These are phyloP conservation scores for Macrophya annulata DNA, from an alignment of 2,888 invertebrate genomes.

Conservation along the genomic window DNA sequence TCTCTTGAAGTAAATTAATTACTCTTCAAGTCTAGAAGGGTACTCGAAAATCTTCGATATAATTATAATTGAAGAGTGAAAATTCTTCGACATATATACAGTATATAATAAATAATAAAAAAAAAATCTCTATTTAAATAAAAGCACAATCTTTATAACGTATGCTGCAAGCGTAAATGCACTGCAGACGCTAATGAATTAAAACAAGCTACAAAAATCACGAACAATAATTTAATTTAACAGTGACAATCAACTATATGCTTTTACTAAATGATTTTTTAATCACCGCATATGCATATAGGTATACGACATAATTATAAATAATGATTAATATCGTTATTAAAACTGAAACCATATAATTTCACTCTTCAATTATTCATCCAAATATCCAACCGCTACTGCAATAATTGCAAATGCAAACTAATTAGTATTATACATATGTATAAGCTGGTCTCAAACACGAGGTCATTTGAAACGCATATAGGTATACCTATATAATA, in stretches of 20 bases:
- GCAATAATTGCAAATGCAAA: background rate
- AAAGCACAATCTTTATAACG: background rate
- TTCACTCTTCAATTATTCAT: background rate
- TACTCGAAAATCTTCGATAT: background rate
- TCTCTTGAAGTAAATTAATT: background rate
- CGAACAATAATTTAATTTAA: no score
- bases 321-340: background rate
- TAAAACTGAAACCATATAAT: background rate
- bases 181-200: no score
- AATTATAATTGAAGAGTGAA: background rate
- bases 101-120: background rate
- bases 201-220: background rate
- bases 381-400: background rate
- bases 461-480: conserved; percentile 10
- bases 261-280: background rate
- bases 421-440: background rate
- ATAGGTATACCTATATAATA: conserved; percentile 6
- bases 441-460: conserved; percentile 36
- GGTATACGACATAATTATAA: no score
- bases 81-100: background rate
- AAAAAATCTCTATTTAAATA: background rate
- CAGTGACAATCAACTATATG: background rate
- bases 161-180: no score
- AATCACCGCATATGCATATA: background rate
- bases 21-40: background rate